These are phyloP conservation scores for Nothoprocta pentlandii DNA, from an alignment of 2,113 vertebrate genomes.

Conservation along the genomic window DNA sequence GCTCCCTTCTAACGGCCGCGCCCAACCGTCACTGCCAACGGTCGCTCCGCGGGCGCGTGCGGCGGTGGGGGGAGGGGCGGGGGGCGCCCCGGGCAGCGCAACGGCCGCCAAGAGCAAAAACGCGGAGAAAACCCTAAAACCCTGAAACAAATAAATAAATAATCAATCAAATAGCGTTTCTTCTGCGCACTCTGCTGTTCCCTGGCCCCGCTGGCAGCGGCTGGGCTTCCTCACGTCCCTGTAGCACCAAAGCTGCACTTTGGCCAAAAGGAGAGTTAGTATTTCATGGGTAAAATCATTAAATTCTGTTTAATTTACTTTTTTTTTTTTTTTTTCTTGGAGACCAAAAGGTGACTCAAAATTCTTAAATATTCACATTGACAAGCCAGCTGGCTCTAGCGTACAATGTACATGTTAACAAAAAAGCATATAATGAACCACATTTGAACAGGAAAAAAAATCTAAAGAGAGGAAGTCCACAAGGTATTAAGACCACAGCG, in stretches of 20 bases:
- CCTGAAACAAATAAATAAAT: too few species aligned
- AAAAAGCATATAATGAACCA: slow-evolving; percentile 32
- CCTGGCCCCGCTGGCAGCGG: background rate
- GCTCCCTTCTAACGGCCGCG: background rate
- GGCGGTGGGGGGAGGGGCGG: too few species aligned
- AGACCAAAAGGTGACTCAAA: slow-evolving; percentile 45
- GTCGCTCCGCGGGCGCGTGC: background rate
- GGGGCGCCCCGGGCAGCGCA: background rate
- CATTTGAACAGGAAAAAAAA: slow-evolving; percentile 13
- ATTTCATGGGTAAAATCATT: slow-evolving; percentile 39
- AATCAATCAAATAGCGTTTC: too few species aligned
- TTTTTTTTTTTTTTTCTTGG: background rate
- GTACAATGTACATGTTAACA: slow-evolving; percentile 41
- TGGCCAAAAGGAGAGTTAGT: slow-evolving; percentile 37
- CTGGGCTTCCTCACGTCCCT: background rate
- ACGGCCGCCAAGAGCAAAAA: background rate
- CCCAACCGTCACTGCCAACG: background rate
- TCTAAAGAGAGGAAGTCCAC: slow-evolving; percentile 25
- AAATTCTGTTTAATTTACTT: slow-evolving; percentile 67
- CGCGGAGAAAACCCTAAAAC: background rate
- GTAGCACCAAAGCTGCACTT: background rate
- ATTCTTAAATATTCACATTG: slow-evolving; percentile 54
- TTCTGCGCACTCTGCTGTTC: too few species aligned
- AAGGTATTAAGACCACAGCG: slow-evolving; percentile 43
- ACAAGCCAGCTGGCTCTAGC: slow-evolving; percentile 26